Base-by-base conservation (phyloP, 2,113 vertebrate species). In the Amblyopsis rosae region DNA sequence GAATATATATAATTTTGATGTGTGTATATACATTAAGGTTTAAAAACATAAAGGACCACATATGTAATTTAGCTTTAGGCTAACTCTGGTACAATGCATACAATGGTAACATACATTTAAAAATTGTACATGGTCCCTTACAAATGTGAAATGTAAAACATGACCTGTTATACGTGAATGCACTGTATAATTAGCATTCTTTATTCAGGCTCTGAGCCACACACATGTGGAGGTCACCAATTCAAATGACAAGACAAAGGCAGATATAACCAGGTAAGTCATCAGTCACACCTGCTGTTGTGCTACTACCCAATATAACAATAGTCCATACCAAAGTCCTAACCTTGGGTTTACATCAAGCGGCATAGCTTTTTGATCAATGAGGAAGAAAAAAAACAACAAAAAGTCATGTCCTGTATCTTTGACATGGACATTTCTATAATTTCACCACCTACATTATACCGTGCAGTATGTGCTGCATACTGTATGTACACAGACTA, bases 121-220 rank as follows among this genome's bases (percentile, higher is more conserved):
- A 26, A 26, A 26, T 26, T 26, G 26, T 26, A 26, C 26, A 26
- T 26, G 26, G 1, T 26, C 26, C 1, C 26, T 26, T 26, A 26
- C 26, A 26, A 26, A 26, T 26, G 26, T 26, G 26, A 26, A 26
- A 26, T 26, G 26, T 26, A 0, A 26, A 26, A 26, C 26, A 26
- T 26, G 26, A 26, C 26, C 26, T 26, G 26, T 26, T 26, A 41
- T 8, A 41, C 7, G 35, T 5, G 35, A 41, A 6, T 41, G 35
- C 8, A 64, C 46, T 72, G 47, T 16, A 73, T 1, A 6, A 9
- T 54, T 9, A 15, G 49, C 45, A 1, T 65, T 67, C 9, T 84
- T 19, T 69, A 0, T 56, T 70, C 80, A 99, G 98, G 96, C 98
- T 84, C 82, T 99, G 86, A 97, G 95, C 90, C 96, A 96, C 45